Evolutionary conservation across 2,888 invertebrate genomes (phyloP).

Genomic region (Agrotis puta): DNA sequence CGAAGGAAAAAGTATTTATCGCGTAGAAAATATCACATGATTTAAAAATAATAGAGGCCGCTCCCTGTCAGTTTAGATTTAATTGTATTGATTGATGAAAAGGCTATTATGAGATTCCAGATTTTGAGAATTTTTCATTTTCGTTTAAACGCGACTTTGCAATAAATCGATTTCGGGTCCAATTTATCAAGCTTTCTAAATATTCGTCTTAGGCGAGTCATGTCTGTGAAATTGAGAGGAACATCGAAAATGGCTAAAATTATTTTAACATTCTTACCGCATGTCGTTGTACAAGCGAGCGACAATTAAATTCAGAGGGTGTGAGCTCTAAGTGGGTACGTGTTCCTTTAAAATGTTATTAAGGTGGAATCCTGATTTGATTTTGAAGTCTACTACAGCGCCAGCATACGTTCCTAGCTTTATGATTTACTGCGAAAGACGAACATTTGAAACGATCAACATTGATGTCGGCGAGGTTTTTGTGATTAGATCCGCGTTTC

Average conservation of each 20-base stretch:
- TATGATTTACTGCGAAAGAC: slow-evolving; percentile 56
- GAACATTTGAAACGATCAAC: slow-evolving; percentile 66
- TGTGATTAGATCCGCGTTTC: slow-evolving; percentile 82
- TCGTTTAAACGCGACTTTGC: slow-evolving; percentile 81
- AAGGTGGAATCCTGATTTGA: slow-evolving; percentile 71
- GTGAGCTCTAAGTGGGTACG: slow-evolving; percentile 71
- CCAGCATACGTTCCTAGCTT: slow-evolving; percentile 36
- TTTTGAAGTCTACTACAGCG: slow-evolving; percentile 60
- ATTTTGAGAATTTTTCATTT: slow-evolving; percentile 87
- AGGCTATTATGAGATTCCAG: slow-evolving; percentile 85
- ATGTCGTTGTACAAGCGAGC: slow-evolving; percentile 70
- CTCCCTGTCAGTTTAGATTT: slow-evolving; percentile 78
- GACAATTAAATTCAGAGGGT: slow-evolving; percentile 78
- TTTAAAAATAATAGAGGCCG: slow-evolving; percentile 79
- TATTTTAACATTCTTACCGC: slow-evolving; percentile 80
- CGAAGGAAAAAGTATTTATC: slow-evolving; percentile 75
- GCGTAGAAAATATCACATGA: slow-evolving; percentile 77
- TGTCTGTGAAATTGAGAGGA: slow-evolving; percentile 82
- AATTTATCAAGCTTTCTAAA: slow-evolving; percentile 87
- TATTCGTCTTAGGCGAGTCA: slow-evolving; percentile 77
- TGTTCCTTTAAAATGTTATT: slow-evolving; percentile 73
- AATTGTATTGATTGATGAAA: slow-evolving; percentile 88
- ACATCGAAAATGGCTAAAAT: slow-evolving; percentile 76
- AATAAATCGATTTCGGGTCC: slow-evolving; percentile 84
- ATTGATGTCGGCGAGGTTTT: slow-evolving; percentile 70